Conservation (phyloP, 1,140 invertebrate species). For the Pseudomyrmex sp. region DNA sequence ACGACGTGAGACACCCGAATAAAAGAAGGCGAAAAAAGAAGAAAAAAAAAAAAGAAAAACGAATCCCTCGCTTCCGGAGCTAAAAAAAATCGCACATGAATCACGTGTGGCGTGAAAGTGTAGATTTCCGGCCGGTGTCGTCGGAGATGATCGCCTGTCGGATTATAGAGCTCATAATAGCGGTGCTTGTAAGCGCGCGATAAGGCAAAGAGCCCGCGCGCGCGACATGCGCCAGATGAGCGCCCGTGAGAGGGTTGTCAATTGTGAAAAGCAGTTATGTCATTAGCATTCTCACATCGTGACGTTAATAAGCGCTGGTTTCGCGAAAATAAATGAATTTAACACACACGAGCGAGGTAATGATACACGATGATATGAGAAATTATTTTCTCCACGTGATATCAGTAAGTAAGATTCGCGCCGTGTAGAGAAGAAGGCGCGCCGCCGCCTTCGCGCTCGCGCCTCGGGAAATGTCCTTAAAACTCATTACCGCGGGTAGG, state of each 20-base stretch:
- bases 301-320: slow-evolving; percentile 21
- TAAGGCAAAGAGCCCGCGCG: background rate
- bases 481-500: slow-evolving; percentile 27
- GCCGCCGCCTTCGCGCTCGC: no score
- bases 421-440: background rate
- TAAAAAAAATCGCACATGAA: background rate
- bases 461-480: slow-evolving; percentile 19
- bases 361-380: background rate
- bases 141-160: slow-evolving; percentile 36
- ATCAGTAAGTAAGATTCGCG: background rate
- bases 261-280: slow-evolving; percentile 13
- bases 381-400: background rate
- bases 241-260: background rate
- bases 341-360: slow-evolving; percentile 1
- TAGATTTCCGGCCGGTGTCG: slow-evolving; percentile 15
- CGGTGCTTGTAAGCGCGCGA: slow-evolving; percentile 9
- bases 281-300: background rate
- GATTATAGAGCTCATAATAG: slow-evolving; percentile 51
- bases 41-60: slow-evolving; percentile 23
- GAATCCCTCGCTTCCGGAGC: slow-evolving; percentile 58
- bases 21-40: no score
- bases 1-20: background rate
- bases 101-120: background rate
- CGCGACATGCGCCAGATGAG: background rate
- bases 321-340: slow-evolving; percentile 25